Evolutionary conservation across 1,140 invertebrate genomes (phyloP), one percentile per base, ranked within the genome.

Genomic region (Fragariocoptes setiger): DNA sequence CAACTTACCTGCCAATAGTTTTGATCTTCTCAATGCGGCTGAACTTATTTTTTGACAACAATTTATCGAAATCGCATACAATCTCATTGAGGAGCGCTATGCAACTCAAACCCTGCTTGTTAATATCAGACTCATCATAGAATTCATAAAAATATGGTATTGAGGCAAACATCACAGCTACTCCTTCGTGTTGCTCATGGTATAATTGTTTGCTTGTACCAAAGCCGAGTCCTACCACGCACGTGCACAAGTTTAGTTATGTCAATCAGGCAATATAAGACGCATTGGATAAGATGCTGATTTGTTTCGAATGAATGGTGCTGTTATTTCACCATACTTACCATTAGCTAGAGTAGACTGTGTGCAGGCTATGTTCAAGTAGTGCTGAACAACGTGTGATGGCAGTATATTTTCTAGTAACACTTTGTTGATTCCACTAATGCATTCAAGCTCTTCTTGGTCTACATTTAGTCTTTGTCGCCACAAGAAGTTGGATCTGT

Each of bases 121-220:
- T 90, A 43, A 90, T 80, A 55, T 94, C 85, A 19, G 76, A 83
- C 58, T 94, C 85, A 52, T 86, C 83, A 54, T 94, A 95, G 56
- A 94, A 94, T 54, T 94, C 85, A 51, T 88, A 90, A 57, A 92
- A 95, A 60, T 97, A 94, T 12, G 86, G 83, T 51, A 97, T 92
- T 0, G 82, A 90, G 0, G 85, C 86, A 53, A 94, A 94, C 77
- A 94, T 86, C 0, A 95, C 85, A 0, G 78, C 83, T 38, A 94
- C 82, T 51, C 76, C 80, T 15, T 69, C 73, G 56, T 94, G 92
- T 37, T 79, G 65, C 56, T 92, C 79, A 52, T 88, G 83, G 56
- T 95, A 94, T 1, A 95, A 57, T 45, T 90, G 80, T 58, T 79
- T 55, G 48, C 54, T 46, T 36, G 19, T 15, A 22, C 39, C 19